Conservation (phyloP, 2,888 invertebrate genomes). For the Lasioglossum pauxillum region DNA sequence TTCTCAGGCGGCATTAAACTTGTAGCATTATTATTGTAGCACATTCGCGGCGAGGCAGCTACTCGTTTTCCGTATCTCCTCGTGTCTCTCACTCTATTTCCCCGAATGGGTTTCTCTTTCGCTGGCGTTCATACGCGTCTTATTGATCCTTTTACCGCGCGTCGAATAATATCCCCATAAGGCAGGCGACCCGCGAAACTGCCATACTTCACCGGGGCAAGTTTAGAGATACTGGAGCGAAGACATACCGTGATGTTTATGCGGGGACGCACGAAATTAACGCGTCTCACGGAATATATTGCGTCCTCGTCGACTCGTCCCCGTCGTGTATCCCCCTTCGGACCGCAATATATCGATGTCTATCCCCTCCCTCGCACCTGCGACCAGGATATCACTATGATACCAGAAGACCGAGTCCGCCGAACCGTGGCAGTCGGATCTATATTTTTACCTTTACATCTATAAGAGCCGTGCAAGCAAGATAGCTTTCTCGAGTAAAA, state of each 20-base stretch:
- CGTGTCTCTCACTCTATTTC: background rate
- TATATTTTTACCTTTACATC: conserved; percentile 50
- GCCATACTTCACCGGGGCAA: background rate
- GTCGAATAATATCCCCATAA: conserved; percentile 33
- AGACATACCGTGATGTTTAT: conserved; percentile 12
- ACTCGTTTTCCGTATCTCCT: background rate
- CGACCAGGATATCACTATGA: background rate
- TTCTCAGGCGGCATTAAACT: conserved; percentile 20
- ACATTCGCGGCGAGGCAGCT: conserved; percentile 2
- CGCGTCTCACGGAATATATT: background rate
- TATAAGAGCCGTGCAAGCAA: conserved; percentile 29
- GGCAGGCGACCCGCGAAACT: conserved; percentile 5
- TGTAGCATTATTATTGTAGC: conserved; percentile 5
- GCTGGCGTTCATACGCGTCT: background rate
- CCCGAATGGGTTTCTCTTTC: background rate
- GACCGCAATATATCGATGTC: conserved; percentile 1
- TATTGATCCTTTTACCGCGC: conserved; percentile 43
- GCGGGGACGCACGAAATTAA: conserved; percentile 22
- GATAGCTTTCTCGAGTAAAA: conserved; percentile 42
- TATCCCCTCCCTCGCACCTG: background rate
- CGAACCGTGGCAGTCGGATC: conserved; percentile 9
- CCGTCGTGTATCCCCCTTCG: background rate
- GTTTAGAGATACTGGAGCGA: background rate
- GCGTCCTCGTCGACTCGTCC: background rate
- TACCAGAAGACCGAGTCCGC: background rate